Percentiles rank a stretch among this genome's conserved stretches.
These are phyloP conservation scores for Drosophila birchii DNA, from an alignment of 2,888 invertebrate genomes.

Conservation along the genomic window DNA sequence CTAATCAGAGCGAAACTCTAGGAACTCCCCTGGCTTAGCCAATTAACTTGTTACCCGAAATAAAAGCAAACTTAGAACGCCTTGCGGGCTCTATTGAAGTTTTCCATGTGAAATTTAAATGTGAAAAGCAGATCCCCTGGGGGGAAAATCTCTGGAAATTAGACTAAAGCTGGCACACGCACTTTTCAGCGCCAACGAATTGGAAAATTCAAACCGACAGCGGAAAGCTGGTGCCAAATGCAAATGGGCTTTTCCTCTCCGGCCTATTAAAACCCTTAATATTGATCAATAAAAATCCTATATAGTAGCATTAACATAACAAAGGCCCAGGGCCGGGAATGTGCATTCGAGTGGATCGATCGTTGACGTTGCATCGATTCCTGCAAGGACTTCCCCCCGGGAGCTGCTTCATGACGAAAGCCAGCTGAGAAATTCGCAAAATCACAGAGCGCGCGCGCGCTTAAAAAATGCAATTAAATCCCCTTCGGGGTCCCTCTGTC, in stretches of 20 bases:
- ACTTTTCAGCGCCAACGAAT: constrained; percentile 73
- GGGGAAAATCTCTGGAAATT: constrained; percentile 39
- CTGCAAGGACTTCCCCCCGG: constrained; percentile 20
- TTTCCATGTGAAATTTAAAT: constrained; percentile 65
- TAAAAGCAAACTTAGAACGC: constrained; percentile 74
- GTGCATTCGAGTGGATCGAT: constrained; percentile 60
- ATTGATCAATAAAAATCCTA: constrained; percentile 82
- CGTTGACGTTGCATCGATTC: constrained; percentile 31
- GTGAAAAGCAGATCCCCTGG: constrained; percentile 57
- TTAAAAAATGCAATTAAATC: constrained; percentile 78
- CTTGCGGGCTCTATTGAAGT: constrained; percentile 60
- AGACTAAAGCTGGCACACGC: constrained; percentile 68
- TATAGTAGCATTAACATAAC: constrained; percentile 82
- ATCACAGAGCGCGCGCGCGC: constrained; percentile 69
- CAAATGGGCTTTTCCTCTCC: constrained; percentile 65
- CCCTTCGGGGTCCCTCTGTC: constrained; percentile 49
- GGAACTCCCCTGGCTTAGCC: constrained; percentile 62
- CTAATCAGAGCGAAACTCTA: not conserved
- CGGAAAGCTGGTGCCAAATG: constrained; percentile 57
- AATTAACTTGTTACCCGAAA: constrained; percentile 69
- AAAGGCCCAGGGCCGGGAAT: constrained; percentile 50
- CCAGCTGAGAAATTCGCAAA: constrained; percentile 76
- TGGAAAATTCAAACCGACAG: constrained; percentile 67
- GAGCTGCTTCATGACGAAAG: constrained; percentile 50
- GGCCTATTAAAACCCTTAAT: constrained; percentile 68